A percentile compares a stretch with the other conserved stretches of the same genome.
Conservation (phyloP, 2,797 vertebrate genomes). For the Gallinago nigripennis region DNA sequence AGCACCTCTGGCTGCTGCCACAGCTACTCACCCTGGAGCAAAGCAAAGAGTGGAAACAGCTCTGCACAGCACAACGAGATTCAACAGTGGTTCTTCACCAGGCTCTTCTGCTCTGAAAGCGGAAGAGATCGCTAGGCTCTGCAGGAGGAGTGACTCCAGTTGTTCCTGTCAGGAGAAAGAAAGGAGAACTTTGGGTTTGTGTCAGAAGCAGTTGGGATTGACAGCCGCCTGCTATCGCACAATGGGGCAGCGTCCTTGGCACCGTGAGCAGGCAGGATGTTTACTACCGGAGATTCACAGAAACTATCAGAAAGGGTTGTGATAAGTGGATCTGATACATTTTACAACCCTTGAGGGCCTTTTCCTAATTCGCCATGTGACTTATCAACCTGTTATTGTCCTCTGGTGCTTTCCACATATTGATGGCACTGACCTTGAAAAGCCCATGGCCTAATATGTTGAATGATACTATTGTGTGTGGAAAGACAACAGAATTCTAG, state of each 20-base stretch:
- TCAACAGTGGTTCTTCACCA: accelerated
- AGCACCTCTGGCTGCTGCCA: not conserved
- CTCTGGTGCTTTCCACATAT: slow-evolving; percentile 40
- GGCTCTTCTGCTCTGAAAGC: not conserved
- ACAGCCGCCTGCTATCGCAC: not conserved
- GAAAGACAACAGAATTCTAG: slow-evolving; percentile 28
- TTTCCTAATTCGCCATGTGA: slow-evolving; percentile 57
- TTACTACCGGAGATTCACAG: slow-evolving; percentile 8
- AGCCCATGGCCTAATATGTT: slow-evolving; percentile 12
- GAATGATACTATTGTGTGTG: slow-evolving; percentile 24
- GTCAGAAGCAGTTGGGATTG: not conserved
- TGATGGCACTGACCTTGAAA: slow-evolving; percentile 54
- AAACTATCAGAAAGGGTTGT: slow-evolving; percentile 13
- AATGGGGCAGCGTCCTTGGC: slow-evolving; percentile 10
- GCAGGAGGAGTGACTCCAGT: not conserved
- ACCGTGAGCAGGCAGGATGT: slow-evolving; percentile 14
- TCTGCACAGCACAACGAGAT: not conserved
- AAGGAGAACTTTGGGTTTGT: not conserved
- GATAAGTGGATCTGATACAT: slow-evolving; percentile 38
- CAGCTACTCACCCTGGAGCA: not conserved
- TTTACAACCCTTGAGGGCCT: slow-evolving; percentile 52
- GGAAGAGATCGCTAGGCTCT: not conserved
- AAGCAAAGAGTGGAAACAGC: not conserved
- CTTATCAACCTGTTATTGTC: slow-evolving; percentile 61
- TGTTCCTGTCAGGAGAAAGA: not conserved